Evolutionary conservation across 2,113 vertebrate species (phyloP).

Genomic region (Stegostoma tigrinum): DNA sequence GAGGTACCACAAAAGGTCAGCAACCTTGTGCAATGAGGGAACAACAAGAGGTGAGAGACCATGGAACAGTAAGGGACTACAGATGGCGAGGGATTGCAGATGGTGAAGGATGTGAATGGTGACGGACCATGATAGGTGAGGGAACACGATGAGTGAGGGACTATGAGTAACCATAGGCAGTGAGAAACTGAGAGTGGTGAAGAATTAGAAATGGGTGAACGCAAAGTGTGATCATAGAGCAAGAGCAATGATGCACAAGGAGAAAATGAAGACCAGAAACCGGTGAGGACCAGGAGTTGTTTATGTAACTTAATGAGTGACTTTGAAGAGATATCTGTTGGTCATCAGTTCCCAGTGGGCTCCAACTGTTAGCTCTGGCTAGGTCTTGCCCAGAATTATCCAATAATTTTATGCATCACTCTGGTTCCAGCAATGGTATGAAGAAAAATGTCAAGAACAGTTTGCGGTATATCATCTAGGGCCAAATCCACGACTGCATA

Average conservation of each 20-base stretch:
- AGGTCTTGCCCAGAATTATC: neutral
- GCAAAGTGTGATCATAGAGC: neutral
- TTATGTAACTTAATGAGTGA: neutral
- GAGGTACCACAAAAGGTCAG: neutral
- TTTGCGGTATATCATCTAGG: neutral
- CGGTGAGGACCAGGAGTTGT: neutral
- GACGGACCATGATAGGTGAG: neutral
- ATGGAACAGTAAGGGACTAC: neutral
- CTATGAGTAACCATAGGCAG: neutral
- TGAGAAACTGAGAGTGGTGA: neutral
- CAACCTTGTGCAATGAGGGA: neutral
- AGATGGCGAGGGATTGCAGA: too few species aligned
- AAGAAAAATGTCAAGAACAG: neutral
- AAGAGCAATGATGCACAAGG: neutral
- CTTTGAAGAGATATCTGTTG: neutral
- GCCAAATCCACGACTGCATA: neutral
- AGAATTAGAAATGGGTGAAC: neutral
- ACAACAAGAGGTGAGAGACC: neutral
- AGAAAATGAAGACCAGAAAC: neutral
- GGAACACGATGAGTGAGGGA: neutral
- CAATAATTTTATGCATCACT: neutral
- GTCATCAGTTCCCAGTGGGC: neutral
- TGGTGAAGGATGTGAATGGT: neutral
- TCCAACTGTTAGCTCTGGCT: neutral
- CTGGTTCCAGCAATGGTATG: neutral